Conservation (phyloP, 2,888 invertebrate species). For the Yponomeuta malinellus region DNA sequence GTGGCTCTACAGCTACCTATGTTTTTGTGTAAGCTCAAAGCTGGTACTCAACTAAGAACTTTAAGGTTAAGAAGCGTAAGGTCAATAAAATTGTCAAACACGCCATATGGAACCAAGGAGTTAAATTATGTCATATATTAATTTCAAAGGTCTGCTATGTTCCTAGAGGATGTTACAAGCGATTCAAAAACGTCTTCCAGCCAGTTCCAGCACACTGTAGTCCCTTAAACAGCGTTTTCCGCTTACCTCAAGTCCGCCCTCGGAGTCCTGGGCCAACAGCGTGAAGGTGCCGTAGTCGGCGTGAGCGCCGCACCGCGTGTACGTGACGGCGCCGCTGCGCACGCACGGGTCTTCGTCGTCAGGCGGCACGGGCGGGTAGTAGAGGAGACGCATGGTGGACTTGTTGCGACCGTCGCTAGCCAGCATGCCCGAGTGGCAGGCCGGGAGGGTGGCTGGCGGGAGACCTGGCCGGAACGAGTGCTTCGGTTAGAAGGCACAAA, state of each 20-base stretch:
- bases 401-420: conserved; percentile 78
- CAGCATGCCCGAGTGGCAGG: conserved; percentile 81
- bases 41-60: neutral
- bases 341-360: conserved; percentile 73
- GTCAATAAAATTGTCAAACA: too few species aligned
- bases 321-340: conserved; percentile 42
- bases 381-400: conserved; percentile 81
- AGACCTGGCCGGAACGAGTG: conserved; percentile 58
- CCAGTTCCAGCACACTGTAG: too few species aligned
- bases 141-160: too few species aligned
- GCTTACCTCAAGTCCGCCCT: conserved; percentile 81
- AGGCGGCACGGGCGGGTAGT: conserved; percentile 82
- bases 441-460: conserved; percentile 76
- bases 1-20: too few species aligned
- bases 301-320: conserved; percentile 82
- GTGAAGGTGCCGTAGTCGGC: conserved; percentile 87
- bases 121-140: too few species aligned
- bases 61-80: too few species aligned
- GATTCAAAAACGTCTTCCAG: too few species aligned
- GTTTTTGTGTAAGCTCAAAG: neutral
- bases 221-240: too few species aligned
- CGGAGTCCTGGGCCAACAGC: conserved; percentile 82
- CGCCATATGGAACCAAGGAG: too few species aligned
- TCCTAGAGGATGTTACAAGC: too few species aligned
- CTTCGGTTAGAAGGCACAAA: neutral